Conservation (phyloP, 2,888 invertebrate genomes). For the Allophyes oxyacanthae region DNA sequence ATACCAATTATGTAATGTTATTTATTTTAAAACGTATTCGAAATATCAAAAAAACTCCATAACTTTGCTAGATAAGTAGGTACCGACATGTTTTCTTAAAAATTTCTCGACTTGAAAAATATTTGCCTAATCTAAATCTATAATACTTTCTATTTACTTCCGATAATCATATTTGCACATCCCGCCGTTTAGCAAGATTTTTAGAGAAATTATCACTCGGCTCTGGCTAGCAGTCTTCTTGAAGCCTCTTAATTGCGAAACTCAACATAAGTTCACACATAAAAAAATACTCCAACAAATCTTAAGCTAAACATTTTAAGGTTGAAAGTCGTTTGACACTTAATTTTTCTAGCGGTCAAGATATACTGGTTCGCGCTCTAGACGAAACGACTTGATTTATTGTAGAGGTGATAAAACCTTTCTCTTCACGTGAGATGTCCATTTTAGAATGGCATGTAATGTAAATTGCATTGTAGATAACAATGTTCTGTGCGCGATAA, state of each 20-base stretch:
- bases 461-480: slow-evolving; percentile 57
- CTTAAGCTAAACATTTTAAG: slow-evolving; percentile 8
- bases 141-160: slow-evolving; percentile 72
- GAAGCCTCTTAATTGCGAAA: slow-evolving; percentile 32
- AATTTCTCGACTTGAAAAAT: slow-evolving; percentile 19
- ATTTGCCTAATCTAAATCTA: slow-evolving; percentile 47
- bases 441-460: slow-evolving; percentile 52
- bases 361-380: slow-evolving; percentile 26
- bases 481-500: slow-evolving; percentile 47
- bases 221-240: slow-evolving; percentile 31
- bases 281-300: slow-evolving; percentile 1
- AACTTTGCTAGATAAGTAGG: too few relatives aligned
- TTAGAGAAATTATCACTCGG: slow-evolving; percentile 56
- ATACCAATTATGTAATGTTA: too few relatives aligned
- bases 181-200: slow-evolving; percentile 52
- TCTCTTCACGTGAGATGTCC: slow-evolving; percentile 58
- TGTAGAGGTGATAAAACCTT: slow-evolving; percentile 57
- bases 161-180: slow-evolving; percentile 54
- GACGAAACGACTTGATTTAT: slow-evolving; percentile 56
- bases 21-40: too few relatives aligned
- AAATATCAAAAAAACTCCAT: too few relatives aligned
- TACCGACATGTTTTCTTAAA: slow-evolving; percentile 25
- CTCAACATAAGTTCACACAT: slow-evolving; percentile 2
- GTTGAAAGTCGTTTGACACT: slow-evolving; percentile 17
- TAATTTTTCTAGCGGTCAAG: slow-evolving; percentile 22